Conservation (phyloP, 2,113 vertebrate species). For the Oreochromis niloticus region DNA sequence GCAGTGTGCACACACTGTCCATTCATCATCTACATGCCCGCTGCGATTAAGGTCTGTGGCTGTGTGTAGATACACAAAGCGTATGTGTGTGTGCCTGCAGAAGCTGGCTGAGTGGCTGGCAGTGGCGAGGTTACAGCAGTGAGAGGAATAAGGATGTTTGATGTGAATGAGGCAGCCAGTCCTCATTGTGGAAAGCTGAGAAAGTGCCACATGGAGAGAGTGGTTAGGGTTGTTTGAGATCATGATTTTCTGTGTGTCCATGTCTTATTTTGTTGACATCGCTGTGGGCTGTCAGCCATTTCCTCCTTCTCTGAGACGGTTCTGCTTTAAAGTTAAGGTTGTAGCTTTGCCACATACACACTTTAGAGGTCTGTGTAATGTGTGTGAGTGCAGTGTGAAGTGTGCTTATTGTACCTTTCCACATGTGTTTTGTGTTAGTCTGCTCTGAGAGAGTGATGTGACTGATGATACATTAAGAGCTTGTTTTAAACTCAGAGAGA, state of each 20-base stretch:
- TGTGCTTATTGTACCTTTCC: constrained; percentile 26
- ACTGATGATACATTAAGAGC: constrained; percentile 14
- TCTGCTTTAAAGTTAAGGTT: constrained; percentile 16
- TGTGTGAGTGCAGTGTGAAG: neutral
- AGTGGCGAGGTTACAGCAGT: neutral
- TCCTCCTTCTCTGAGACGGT: neutral
- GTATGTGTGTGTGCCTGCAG: neutral
- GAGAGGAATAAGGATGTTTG: constrained; percentile 8
- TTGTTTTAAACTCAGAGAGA: neutral
- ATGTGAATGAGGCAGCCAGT: constrained; percentile 18
- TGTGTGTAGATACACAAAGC: constrained; percentile 1
- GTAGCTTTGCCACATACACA: neutral
- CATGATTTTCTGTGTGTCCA: neutral
- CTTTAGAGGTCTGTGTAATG: neutral
- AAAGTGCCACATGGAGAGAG: neutral
- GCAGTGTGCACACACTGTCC: neutral
- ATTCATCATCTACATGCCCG: constrained; percentile 23
- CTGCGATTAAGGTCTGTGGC: constrained; percentile 42
- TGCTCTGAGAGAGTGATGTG: neutral
- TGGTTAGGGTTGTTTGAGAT: neutral
- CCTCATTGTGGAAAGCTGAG: neutral
- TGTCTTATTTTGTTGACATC: neutral
- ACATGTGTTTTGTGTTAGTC: neutral
- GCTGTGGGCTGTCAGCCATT: neutral
- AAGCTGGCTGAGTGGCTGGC: neutral